These are phyloP conservation scores for Drosophila trapezifrons DNA, from an alignment of 1,140 invertebrate species.

Conservation along the genomic window DNA sequence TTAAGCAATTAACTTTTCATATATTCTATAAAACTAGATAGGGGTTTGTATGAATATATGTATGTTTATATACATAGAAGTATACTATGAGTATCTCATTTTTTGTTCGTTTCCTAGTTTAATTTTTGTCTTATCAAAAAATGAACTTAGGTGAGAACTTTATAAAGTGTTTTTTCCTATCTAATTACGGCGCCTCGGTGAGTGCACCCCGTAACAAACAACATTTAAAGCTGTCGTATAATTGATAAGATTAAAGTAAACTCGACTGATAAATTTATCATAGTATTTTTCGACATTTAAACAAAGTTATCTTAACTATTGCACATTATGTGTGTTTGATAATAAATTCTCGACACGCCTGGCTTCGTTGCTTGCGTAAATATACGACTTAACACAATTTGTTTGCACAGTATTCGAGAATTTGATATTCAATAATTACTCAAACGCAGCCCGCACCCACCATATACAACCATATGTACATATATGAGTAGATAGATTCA, in stretches of 20 bases:
- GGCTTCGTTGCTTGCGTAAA: not conserved
- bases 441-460: constrained; percentile 30
- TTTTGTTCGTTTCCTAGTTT: too few relatives aligned
- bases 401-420: not conserved
- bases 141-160: not conserved
- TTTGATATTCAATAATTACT: constrained; percentile 8
- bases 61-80: too few relatives aligned
- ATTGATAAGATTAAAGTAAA: constrained; percentile 37
- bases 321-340: not conserved
- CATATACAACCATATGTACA: not conserved
- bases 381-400: not conserved
- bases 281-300: constrained; percentile 3
- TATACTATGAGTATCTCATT: too few relatives aligned
- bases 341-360: not conserved
- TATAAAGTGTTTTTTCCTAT: constrained; percentile 7
- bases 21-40: not conserved
- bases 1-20: not conserved
- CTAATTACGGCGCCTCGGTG: not conserved
- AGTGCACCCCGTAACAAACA: constrained; percentile 11
- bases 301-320: not conserved
- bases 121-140: not conserved
- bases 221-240: constrained; percentile 23
- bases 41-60: too few relatives aligned
- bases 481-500: constrained; percentile 1
- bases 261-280: constrained; percentile 15